Evolutionary conservation across 2,888 invertebrate genomes (phyloP), one percentile per base, ranked within the genome.

Genomic region (Ectemnius cavifrons): DNA sequence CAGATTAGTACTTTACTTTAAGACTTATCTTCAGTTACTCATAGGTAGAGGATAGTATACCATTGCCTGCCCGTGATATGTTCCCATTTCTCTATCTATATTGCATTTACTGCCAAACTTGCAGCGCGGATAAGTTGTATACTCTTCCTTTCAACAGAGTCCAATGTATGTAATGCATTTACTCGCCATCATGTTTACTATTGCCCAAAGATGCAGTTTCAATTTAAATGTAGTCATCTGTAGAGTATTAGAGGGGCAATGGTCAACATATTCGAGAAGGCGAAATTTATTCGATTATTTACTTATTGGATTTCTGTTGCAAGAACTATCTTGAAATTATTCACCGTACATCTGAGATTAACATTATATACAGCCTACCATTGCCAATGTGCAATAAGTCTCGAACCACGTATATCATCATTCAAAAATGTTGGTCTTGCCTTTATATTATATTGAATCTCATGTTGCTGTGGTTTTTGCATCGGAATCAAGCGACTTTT

Each of bases 1-100:
- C 66, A 87, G 88, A 81, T 84, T 90, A 63, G 84, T 88, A 75
- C 87, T 90, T 65, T 89, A 89, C 74, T 89, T 90, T 66, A 88
- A 84, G 77, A 89, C 86, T 76, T 89, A 89, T 74, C 88, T 90
- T 84, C 87, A 89, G 71, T 77, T 85, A 70, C 88, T 89, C 72
- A 80, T 89, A 72, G 84, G 78, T 77, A 79, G 79, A 49, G 75
- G 49, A 28, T 83, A 77, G 62, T n/a, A 27, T 62, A 61, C 58
- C 58, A 23, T 68, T 58, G 62, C n/a, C 69, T 27, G 57, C 18
- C 27, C 4, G 37, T 13, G 27, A 60, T 57, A 20, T 68, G 57
- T 67, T 67, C 64, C 58, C 59, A 6, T 60, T 60, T 27, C 18
- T 2, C 14, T 1, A 45, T 47, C 59, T 20, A 63, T 47, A 52